Evolutionary conservation across 92 coral and sea anemone species (phyloP).

Genomic region (Micromussa lordhowensis): DNA sequence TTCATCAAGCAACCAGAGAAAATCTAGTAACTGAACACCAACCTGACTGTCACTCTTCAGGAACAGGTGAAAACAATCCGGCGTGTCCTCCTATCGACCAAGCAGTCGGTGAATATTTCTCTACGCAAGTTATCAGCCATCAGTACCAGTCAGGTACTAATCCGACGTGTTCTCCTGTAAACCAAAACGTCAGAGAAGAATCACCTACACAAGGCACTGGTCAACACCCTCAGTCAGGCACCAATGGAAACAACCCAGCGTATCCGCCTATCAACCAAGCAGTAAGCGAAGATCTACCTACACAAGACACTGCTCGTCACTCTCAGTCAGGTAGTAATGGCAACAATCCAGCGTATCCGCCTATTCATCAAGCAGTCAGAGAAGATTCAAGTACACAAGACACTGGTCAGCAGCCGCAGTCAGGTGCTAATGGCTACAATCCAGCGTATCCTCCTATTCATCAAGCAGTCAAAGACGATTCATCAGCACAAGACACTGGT

Average conservation of each 20-base stretch:
- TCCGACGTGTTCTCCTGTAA: conserved; percentile 7
- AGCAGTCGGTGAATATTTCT: conserved; percentile 10
- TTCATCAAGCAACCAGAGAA: not conserved
- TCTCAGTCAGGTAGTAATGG: not conserved
- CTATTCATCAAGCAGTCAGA: not conserved
- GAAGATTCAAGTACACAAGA: not conserved
- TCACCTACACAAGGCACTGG: not conserved
- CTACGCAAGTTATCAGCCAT: not conserved
- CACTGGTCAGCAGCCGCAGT: not conserved
- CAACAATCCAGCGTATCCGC: conserved; percentile 16
- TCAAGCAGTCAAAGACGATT: conserved; percentile 1
- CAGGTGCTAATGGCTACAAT: not conserved
- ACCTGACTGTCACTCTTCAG: not conserved
- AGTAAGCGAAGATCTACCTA: not conserved
- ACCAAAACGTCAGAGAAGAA: not conserved
- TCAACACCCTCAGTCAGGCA: not conserved
- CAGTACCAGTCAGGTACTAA: not conserved
- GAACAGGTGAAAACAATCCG: not conserved
- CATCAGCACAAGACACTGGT: not conserved
- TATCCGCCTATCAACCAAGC: conserved; percentile 8
- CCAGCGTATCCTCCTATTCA: conserved; percentile 16
- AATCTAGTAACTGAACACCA: not conserved
- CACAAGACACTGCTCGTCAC: not conserved
- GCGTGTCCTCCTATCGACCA: not conserved
- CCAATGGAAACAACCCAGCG: not conserved